These are phyloP conservation scores for Heliconius ethilla DNA, from an alignment of 2,888 invertebrate species.

Conservation along the genomic window DNA sequence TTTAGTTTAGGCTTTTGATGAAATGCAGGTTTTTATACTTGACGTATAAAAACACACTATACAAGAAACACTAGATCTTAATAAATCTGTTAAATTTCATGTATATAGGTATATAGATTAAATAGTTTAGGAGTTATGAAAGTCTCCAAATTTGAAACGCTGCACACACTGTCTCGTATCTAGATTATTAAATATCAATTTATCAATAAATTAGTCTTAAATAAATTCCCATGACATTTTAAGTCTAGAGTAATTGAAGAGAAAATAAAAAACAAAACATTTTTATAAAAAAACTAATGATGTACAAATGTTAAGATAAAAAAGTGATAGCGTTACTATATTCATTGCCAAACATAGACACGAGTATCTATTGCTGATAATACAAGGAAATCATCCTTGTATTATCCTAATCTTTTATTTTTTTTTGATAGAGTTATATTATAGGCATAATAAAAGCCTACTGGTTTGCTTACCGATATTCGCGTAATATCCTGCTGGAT, in stretches of 20 bases:
- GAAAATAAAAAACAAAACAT: background rate
- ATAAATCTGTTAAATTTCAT: too few species aligned
- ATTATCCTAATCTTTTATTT: background rate
- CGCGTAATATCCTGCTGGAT: slow-evolving; percentile 80
- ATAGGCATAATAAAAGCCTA: slow-evolving; percentile 3
- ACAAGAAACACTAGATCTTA: too few species aligned
- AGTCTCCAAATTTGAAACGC: too few species aligned
- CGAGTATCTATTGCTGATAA: background rate
- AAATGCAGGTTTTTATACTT: too few species aligned
- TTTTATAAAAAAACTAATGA: background rate
- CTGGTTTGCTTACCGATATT: slow-evolving; percentile 71
- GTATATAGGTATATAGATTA: too few species aligned
- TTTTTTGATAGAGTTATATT: background rate
- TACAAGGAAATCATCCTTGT: background rate
- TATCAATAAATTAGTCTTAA: too few species aligned
- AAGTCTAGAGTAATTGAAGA: background rate
- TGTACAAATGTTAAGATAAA: background rate
- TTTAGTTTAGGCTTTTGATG: too few species aligned
- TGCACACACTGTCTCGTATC: too few species aligned
- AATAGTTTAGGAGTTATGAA: too few species aligned
- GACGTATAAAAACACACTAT: too few species aligned
- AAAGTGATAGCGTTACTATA: background rate
- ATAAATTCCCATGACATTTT: too few species aligned
- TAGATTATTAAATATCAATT: too few species aligned
- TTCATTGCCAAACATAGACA: slow-evolving; percentile 3